Conservation (phyloP, 2,113 vertebrate genomes). For the Cyphomyrus discorhynchus region DNA sequence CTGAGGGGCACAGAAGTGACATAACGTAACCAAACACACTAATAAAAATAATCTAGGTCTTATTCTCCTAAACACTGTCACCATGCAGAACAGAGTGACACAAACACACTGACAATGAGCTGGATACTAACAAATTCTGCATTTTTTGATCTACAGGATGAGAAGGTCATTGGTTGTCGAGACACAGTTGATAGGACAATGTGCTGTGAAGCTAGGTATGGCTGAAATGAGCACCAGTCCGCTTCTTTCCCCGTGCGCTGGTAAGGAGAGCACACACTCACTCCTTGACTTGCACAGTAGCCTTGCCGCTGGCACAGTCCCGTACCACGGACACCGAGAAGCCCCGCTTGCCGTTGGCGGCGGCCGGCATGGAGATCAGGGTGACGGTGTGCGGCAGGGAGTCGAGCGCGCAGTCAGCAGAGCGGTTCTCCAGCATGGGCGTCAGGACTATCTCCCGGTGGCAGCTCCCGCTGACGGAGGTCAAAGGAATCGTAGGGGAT, state of each 20-base stretch:
- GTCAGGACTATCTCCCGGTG: slow-evolving; percentile 86
- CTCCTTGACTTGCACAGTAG: slow-evolving; percentile 90
- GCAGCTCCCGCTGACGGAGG: slow-evolving; percentile 76
- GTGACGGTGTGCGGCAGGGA: slow-evolving; percentile 86
- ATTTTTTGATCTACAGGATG: background rate
- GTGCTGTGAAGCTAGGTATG: background rate
- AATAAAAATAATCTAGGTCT: background rate
- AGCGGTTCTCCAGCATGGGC: slow-evolving; percentile 85
- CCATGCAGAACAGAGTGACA: background rate
- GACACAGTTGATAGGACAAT: background rate
- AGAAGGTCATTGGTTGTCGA: background rate
- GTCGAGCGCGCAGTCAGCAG: slow-evolving; percentile 72
- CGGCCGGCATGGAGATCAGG: slow-evolving; percentile 85
- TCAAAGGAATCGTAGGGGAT: background rate
- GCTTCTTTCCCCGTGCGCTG: background rate
- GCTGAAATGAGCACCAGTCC: background rate
- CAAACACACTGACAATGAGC: background rate
- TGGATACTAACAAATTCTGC: background rate
- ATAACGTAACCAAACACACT: background rate
- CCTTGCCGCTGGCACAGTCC: slow-evolving; percentile 66
- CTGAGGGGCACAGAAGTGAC: slow-evolving; percentile 49
- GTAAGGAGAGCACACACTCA: slow-evolving; percentile 57
- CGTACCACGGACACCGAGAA: slow-evolving; percentile 78
- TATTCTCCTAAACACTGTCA: background rate
- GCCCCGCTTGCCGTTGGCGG: slow-evolving; percentile 77